These are phyloP conservation scores for Sanderia malayensis DNA, from an alignment of 30 jellyfish, hydroid and myxozoan genomes.

Conservation along the genomic window DNA sequence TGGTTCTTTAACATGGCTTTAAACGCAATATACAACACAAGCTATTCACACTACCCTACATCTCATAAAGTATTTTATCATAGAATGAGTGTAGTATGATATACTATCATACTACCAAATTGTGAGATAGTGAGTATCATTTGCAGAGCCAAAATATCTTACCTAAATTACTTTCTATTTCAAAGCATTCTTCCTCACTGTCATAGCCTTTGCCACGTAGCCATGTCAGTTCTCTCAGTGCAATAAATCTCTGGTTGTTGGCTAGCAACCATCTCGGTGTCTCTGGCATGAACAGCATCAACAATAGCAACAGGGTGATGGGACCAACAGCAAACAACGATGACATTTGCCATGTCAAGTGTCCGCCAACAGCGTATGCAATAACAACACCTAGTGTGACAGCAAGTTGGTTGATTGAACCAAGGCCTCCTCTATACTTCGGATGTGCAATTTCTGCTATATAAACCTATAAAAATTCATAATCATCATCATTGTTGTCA, in stretches of 20 bases:
- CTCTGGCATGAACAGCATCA: slow-evolving; percentile 92
- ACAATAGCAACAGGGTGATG: slow-evolving; percentile 55
- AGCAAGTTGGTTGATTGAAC: slow-evolving; percentile 93
- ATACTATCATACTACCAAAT: too few relatives aligned
- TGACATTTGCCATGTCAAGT: slow-evolving; percentile 72
- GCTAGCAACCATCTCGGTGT: slow-evolving; percentile 98
- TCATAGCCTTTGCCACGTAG: slow-evolving; percentile 87
- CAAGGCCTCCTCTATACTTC: slow-evolving; percentile 90
- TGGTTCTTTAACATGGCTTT: too few relatives aligned
- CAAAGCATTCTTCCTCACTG: slow-evolving; percentile 93
- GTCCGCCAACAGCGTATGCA: slow-evolving; percentile 69
- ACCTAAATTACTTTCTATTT: slow-evolving; percentile 94
- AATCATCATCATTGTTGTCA: too few relatives aligned
- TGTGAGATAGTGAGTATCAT: too few relatives aligned
- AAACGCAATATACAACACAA: too few relatives aligned
- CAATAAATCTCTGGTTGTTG: slow-evolving; percentile 67
- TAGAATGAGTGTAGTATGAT: too few relatives aligned
- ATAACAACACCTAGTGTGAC: slow-evolving; percentile 71
- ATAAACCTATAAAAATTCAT: slow-evolving; percentile 73
- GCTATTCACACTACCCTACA: too few relatives aligned
- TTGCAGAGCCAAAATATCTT: too few relatives aligned
- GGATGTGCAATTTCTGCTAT: slow-evolving; percentile 93
- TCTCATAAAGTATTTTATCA: too few relatives aligned
- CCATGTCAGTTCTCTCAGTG: slow-evolving; percentile 69
- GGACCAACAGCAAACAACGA: slow-evolving; percentile 81